phyloP scores from a whole-genome alignment of 1,140 invertebrate genomes.

The Drosophila murphyi region DNA sequence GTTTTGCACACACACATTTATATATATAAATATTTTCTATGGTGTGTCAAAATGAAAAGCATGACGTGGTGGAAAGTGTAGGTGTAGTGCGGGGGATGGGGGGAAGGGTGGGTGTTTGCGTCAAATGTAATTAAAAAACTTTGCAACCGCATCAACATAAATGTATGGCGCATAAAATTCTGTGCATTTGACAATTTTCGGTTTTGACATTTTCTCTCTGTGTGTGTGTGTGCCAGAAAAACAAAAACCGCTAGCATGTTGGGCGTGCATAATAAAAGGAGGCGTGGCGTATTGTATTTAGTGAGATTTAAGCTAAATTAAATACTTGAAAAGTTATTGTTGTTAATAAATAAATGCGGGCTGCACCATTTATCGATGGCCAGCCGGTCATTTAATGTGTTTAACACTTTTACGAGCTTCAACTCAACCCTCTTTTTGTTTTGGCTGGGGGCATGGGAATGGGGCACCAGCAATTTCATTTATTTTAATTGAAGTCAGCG shows the following conservation, averaged over 20 bases:
- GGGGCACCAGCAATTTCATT: conserved; percentile 53
- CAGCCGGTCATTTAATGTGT: conserved; percentile 51
- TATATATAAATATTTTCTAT: conserved; percentile 26
- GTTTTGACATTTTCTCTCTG: conserved; percentile 68
- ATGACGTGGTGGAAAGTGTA: background rate
- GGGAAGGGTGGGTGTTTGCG: conserved; percentile 20
- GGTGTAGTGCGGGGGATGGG: conserved; percentile 2
- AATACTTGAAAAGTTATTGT: conserved; percentile 72
- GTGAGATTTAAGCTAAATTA: conserved; percentile 65
- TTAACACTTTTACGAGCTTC: conserved; percentile 53
- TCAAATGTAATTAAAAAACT: conserved; percentile 81
- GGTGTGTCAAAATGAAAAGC: conserved; percentile 8
- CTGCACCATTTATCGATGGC: conserved; percentile 62
- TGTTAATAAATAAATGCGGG: conserved; percentile 71
- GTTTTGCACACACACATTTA: conserved; percentile 65
- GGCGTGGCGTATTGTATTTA: conserved; percentile 45
- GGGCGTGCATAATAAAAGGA: conserved; percentile 3
- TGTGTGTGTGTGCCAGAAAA: conserved; percentile 15
- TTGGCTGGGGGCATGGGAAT: conserved; percentile 37
- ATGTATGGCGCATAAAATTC: conserved; percentile 75
- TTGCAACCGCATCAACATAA: conserved; percentile 81
- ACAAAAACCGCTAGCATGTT: conserved; percentile 59
- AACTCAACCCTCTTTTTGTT: conserved; percentile 53
- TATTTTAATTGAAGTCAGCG: conserved; percentile 68
- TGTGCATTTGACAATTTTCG: conserved; percentile 80